Percentiles rank a stretch among this genome's conserved stretches.
Conservation (phyloP, 1,140 invertebrate genomes). For the Drosophila lacertosa region DNA sequence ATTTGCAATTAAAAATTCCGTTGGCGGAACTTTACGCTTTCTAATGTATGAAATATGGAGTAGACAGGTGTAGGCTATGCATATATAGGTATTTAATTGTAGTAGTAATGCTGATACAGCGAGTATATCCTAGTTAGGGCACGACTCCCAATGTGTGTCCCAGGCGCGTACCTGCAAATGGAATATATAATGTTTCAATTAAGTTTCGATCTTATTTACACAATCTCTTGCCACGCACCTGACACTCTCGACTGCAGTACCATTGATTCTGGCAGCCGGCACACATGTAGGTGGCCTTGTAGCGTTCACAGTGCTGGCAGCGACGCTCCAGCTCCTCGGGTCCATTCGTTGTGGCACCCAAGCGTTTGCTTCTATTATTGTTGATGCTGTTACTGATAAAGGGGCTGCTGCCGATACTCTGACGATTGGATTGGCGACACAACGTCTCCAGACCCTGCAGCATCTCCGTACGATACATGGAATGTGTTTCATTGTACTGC, state of each 20-base stretch:
- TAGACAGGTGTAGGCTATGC: background rate
- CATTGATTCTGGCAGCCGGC: conserved; percentile 94
- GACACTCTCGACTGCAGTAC: conserved; percentile 95
- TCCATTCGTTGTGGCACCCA: conserved; percentile 37
- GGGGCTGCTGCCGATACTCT: background rate
- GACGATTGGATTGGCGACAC: conserved; percentile 12
- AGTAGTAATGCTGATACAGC: conserved; percentile 67
- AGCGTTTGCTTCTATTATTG: conserved; percentile 10
- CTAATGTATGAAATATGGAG: conserved; percentile 10
- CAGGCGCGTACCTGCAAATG: conserved; percentile 43
- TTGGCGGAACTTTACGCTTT: conserved; percentile 6
- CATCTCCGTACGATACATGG: conserved; percentile 29
- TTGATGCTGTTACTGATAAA: conserved; percentile 8
- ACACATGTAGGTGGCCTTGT: conserved; percentile 92
- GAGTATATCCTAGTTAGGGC: conserved; percentile 35
- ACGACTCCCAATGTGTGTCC: conserved; percentile 50
- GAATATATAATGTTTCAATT: too few relatives aligned
- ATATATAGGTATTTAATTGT: conserved; percentile 43
- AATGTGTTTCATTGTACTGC: conserved; percentile 46
- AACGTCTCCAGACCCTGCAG: conserved; percentile 12
- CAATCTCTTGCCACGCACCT: conserved; percentile 86
- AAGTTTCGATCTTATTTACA: too few relatives aligned
- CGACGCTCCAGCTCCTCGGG: conserved; percentile 56
- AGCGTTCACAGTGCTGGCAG: conserved; percentile 92
- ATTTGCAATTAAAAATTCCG: conserved; percentile 29